These are phyloP conservation scores for Cremastobaeus sp. DNA, from an alignment of 2,888 invertebrate genomes.

Conservation along the genomic window DNA sequence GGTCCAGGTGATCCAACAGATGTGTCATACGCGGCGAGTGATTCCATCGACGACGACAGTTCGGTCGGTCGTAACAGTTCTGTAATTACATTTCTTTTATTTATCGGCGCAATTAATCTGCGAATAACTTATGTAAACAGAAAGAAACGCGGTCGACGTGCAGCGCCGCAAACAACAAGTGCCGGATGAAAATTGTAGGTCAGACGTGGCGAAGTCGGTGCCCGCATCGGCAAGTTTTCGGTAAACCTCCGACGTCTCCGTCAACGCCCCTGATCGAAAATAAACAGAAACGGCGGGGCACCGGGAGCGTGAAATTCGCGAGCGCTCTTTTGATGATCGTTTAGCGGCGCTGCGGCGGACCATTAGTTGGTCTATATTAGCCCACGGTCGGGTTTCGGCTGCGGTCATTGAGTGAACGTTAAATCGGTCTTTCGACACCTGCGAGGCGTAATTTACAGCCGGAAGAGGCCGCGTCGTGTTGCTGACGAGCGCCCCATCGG, in stretches of 20 bases:
- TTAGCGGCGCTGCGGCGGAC: constrained; percentile 12
- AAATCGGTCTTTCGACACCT: constrained; percentile 65
- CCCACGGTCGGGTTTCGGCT: constrained; percentile 17
- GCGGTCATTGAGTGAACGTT: constrained; percentile 55
- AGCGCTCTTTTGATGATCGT: constrained; percentile 35
- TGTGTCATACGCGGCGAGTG: constrained; percentile 85
- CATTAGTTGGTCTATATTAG: constrained; percentile 38
- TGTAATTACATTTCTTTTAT: constrained; percentile 72
- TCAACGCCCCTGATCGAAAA: no score
- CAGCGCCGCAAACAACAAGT: no score
- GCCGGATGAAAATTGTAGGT: no score
- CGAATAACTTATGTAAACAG: no score
- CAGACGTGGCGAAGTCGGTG: no score
- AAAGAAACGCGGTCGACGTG: no score
- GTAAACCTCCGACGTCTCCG: no score
- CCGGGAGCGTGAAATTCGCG: constrained; percentile 19
- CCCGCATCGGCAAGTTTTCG: no score
- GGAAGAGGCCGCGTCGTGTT: constrained; percentile 55
- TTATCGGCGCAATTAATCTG: no score
- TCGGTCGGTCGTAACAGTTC: constrained; percentile 87
- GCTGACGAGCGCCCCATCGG: constrained; percentile 36
- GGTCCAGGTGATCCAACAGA: constrained; percentile 86
- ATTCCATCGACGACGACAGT: constrained; percentile 87
- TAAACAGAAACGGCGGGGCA: no score
- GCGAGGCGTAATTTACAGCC: constrained; percentile 63